Base-by-base conservation (phyloP, 2,888 invertebrate species). In the Carabus problematicus region DNA sequence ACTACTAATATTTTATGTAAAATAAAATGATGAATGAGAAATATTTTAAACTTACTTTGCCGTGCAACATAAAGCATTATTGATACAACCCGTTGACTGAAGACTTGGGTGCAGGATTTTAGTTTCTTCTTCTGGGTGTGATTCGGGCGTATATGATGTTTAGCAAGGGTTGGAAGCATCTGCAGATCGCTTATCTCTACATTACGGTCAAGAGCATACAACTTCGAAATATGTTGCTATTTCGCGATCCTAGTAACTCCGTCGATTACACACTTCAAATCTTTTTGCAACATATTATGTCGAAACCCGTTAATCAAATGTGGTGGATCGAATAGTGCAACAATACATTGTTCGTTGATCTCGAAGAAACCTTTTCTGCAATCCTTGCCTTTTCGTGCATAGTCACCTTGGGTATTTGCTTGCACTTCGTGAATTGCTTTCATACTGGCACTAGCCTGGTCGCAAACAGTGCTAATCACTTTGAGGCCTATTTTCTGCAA, bases 241-340 rank as follows among this genome's bases (percentile, higher is more conserved):
- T 42, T 42, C 11, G 42, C 11, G n/a, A n/a, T n/a, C n/a, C n/a
- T n/a, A n/a, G n/a, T n/a, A n/a, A n/a, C n/a, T n/a, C n/a, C n/a
- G n/a, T n/a, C n/a, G n/a, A n/a, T n/a, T n/a, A n/a, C n/a, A n/a
- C n/a, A n/a, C n/a, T n/a, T n/a, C n/a, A n/a, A n/a, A n/a, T n/a
- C n/a, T n/a, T n/a, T n/a, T n/a, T n/a, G n/a, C 6, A 62, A 3
- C 1, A 62, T 9, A 49, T 62, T 62, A 14, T 62, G 47, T 16
- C 62, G 9, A 8, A 62, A n/a, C 8, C 62, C 14, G 16, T 62
- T 62, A 1, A 62, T 4, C 3, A 62, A 47, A 62, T 62, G 62
- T 4, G 62, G 62, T n/a, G n/a, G 18, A 64, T 64, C 64, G 45
- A 18, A 64, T 12, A 64, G 3, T 3, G 45, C 19, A 1, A 56